A percentile compares a stretch with the other conserved stretches of the same genome.
Evolutionary conservation across 2,113 vertebrate genomes (phyloP).

Genomic region (Lophius piscatorius): DNA sequence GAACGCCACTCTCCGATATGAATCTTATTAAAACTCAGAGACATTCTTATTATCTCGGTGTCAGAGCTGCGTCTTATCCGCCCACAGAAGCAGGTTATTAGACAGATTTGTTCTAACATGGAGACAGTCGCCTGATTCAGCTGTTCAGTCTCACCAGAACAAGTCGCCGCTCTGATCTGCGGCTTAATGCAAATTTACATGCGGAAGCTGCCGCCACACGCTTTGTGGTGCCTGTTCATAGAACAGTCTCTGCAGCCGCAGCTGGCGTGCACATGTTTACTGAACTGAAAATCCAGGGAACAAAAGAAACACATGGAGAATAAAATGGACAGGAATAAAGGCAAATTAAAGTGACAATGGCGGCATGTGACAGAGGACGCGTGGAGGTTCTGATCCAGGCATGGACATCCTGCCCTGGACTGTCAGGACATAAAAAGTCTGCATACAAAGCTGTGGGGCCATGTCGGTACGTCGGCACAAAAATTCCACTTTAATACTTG

Average conservation of each 20-base stretch:
- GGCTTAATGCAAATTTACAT: conserved; percentile 55
- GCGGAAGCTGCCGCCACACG: conserved; percentile 12
- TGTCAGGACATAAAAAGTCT: conserved; percentile 27
- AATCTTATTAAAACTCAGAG: conserved; percentile 62
- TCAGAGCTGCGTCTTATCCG: conserved; percentile 47
- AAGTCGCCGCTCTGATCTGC: conserved; percentile 55
- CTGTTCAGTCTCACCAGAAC: conserved; percentile 37
- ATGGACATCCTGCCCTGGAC: conserved; percentile 36
- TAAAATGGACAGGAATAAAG: conserved; percentile 14
- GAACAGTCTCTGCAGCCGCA: too few species aligned
- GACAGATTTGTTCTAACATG: conserved; percentile 55
- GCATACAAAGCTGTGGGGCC: conserved; percentile 26
- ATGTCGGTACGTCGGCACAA: conserved; percentile 3
- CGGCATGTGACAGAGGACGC: conserved; percentile 33
- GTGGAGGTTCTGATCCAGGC: conserved; percentile 39
- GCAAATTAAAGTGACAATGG: conserved; percentile 16
- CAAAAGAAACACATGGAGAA: conserved; percentile 6
- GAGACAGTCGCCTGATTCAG: conserved; percentile 49
- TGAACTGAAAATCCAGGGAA: conserved; percentile 39
- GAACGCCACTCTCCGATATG: conserved; percentile 43
- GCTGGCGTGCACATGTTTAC: conserved; percentile 2
- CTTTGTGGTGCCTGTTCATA: conserved; percentile 39
- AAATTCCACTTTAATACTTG: too few species aligned
- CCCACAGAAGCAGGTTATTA: conserved; percentile 55
- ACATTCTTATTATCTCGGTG: conserved; percentile 34